phyloP scores from a whole-genome alignment of 2,888 invertebrate species.

The Sialis lutaria region DNA sequence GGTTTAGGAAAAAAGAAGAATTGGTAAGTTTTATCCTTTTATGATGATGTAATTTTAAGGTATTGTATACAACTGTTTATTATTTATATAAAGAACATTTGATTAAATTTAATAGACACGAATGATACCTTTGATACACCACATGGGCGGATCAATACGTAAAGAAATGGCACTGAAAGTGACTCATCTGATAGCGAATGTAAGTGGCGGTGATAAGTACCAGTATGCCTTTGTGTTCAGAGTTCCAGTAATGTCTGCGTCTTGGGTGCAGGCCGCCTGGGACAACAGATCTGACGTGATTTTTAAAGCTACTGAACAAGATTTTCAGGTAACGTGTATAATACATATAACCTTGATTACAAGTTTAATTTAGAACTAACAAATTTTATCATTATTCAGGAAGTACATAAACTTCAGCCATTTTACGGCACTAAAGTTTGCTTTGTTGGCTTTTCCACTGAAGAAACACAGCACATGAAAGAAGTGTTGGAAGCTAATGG shows the following conservation, averaged over 20 bases:
- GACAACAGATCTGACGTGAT: slow-evolving; percentile 50
- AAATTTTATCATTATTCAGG: slow-evolving; percentile 23
- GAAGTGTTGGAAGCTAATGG: slow-evolving; percentile 77
- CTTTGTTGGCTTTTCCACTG: slow-evolving; percentile 78
- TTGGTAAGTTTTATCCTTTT: slow-evolving; percentile 41
- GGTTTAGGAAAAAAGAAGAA: slow-evolving; percentile 78
- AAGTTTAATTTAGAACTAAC: not conserved
- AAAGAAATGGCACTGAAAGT: slow-evolving; percentile 77
- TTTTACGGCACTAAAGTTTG: slow-evolving; percentile 76
- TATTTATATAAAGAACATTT: not conserved
- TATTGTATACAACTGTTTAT: not conserved
- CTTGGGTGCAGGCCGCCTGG: slow-evolving; percentile 86
- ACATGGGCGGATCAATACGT: slow-evolving; percentile 91
- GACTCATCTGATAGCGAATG: slow-evolving; percentile 85
- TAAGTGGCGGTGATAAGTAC: slow-evolving; percentile 83
- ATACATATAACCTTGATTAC: not conserved
- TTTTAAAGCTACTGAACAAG: slow-evolving; percentile 52
- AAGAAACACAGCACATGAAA: slow-evolving; percentile 83
- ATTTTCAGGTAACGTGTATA: slow-evolving; percentile 32
- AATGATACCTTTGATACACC: slow-evolving; percentile 78
- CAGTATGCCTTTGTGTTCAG: slow-evolving; percentile 83
- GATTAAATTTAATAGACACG: slow-evolving; percentile 41
- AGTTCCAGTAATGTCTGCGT: slow-evolving; percentile 70
- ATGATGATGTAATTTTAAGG: too few species aligned
- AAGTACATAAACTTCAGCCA: slow-evolving; percentile 62